These are phyloP conservation scores for Silurus meridionalis DNA, from an alignment of 2,113 vertebrate genomes.

Conservation along the genomic window DNA sequence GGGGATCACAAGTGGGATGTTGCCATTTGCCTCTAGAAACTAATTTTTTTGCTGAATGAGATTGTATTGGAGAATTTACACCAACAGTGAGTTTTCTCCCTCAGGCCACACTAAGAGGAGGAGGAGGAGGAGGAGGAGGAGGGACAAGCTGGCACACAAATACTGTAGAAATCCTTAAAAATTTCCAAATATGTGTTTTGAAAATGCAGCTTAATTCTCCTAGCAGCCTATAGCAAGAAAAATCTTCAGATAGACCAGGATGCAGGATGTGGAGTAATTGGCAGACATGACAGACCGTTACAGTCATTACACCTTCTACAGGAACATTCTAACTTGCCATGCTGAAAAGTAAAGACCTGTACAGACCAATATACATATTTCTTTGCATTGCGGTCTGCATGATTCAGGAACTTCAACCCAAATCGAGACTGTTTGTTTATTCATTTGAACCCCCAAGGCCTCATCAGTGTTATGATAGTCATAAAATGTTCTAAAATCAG, in stretches of 20 bases:
- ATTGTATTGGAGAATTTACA: constrained; percentile 21
- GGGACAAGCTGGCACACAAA: background rate
- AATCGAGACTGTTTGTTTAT: constrained; percentile 2
- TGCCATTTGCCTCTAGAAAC: constrained; percentile 27
- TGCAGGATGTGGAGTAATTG: background rate
- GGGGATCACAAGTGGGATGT: constrained; percentile 26
- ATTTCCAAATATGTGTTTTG: constrained; percentile 24
- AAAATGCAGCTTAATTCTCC: constrained; percentile 11
- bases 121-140: background rate
- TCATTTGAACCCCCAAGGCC: constrained; percentile 31
- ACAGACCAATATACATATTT: background rate
- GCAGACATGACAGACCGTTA: background rate
- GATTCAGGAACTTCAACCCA: background rate
- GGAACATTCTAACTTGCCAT: background rate
- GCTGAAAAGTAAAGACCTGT: background rate
- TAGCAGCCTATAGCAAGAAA: background rate
- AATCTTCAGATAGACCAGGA: background rate
- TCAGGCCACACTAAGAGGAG: background rate
- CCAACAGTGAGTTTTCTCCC: constrained; percentile 16
- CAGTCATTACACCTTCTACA: background rate
- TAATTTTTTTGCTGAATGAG: constrained; percentile 20
- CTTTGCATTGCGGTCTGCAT: background rate
- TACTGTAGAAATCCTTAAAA: constrained; percentile 7
- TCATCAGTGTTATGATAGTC: constrained; percentile 33
- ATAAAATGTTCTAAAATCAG: constrained; percentile 40